Evolutionary conservation across 2,888 invertebrate genomes (phyloP).

Genomic region (Athrips mouffetella): DNA sequence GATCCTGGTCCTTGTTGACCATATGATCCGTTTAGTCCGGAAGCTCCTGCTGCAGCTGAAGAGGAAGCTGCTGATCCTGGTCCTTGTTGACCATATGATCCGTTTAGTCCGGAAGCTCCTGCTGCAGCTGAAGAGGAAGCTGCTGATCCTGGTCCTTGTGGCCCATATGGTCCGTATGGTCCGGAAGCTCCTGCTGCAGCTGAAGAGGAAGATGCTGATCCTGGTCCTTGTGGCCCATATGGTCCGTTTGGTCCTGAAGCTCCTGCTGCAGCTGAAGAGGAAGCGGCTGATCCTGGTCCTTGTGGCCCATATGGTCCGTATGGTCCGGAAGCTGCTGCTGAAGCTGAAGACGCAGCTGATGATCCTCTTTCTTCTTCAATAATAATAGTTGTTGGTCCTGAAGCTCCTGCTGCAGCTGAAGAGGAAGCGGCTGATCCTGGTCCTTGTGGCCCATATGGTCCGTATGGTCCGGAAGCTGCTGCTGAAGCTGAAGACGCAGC

Average conservation of each 20-base stretch:
- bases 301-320: slow-evolving; percentile 12
- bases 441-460: too few relatives aligned
- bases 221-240: not conserved
- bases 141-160: too few relatives aligned
- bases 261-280: not conserved
- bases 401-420: too few relatives aligned
- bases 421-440: too few relatives aligned
- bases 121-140: too few relatives aligned
- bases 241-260: slow-evolving; percentile 4
- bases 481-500: too few relatives aligned
- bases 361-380: not conserved
- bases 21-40: not conserved
- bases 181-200: slow-evolving; percentile 2
- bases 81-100: too few relatives aligned
- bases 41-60: not conserved
- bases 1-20: slow-evolving; percentile 7
- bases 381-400: not conserved
- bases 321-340: not conserved
- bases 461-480: too few relatives aligned
- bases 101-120: too few relatives aligned
- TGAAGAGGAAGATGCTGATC: too few relatives aligned
- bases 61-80: not conserved
- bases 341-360: too few relatives aligned
- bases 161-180: too few relatives aligned
- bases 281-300: slow-evolving; percentile 9